Conservation (phyloP, 2,888 invertebrate species). For the Drosophila ustulata region DNA sequence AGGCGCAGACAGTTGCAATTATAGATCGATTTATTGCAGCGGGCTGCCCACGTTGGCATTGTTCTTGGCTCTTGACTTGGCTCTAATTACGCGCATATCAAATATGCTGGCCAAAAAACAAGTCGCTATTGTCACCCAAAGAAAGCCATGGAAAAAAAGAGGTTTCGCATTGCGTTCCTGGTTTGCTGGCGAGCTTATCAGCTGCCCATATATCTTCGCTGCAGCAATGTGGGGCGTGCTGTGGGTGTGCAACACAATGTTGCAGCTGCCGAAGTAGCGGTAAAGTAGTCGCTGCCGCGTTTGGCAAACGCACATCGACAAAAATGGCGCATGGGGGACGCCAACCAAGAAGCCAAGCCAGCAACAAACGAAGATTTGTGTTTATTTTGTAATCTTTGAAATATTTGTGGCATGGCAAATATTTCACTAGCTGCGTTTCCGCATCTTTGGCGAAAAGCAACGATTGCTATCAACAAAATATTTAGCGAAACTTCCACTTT, state of each 20-base stretch:
- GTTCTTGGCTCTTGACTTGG: slow-evolving; percentile 50
- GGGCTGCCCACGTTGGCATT: slow-evolving; percentile 46
- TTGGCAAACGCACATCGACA: slow-evolving; percentile 34
- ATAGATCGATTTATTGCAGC: slow-evolving; percentile 77
- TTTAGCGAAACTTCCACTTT: slow-evolving; percentile 77
- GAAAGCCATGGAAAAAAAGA: slow-evolving; percentile 16
- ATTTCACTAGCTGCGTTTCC: slow-evolving; percentile 71
- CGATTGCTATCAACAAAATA: slow-evolving; percentile 63
- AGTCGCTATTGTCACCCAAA: slow-evolving; percentile 53
- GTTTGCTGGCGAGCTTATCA: slow-evolving; percentile 43
- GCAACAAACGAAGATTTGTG: slow-evolving; percentile 65
- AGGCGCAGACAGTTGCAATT: slow-evolving; percentile 64
- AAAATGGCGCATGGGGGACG: slow-evolving; percentile 54
- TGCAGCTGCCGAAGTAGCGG: slow-evolving; percentile 51
- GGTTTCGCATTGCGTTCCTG: slow-evolving; percentile 33
- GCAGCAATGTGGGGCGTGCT: slow-evolving; percentile 16
- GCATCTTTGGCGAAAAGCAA: slow-evolving; percentile 48
- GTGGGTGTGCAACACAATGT: slow-evolving; percentile 50
- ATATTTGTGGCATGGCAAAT: slow-evolving; percentile 80
- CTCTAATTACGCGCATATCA: slow-evolving; percentile 52
- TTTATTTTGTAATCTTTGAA: slow-evolving; percentile 79
- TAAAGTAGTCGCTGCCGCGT: slow-evolving; percentile 43
- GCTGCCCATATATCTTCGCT: slow-evolving; percentile 50
- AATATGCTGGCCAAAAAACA: slow-evolving; percentile 1
- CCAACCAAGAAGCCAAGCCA: slow-evolving; percentile 4